These are phyloP conservation scores for Nesometra sesokonis DNA, from an alignment of 35 echinoderm and acorn worm species.

Conservation along the genomic window DNA sequence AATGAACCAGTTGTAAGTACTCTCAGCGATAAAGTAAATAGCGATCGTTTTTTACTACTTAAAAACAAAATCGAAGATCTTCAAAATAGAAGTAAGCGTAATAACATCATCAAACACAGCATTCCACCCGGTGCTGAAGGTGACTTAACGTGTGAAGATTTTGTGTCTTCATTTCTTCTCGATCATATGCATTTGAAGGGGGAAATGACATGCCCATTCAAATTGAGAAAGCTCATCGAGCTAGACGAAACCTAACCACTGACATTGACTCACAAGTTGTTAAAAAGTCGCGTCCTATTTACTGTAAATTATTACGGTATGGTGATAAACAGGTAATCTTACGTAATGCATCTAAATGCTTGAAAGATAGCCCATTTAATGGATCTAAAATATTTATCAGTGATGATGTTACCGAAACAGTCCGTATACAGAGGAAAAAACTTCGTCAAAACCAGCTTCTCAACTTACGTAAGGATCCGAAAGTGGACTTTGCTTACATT, in stretches of 20 bases:
- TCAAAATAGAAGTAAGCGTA: not conserved
- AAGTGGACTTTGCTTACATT: not conserved
- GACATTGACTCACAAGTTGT: not conserved
- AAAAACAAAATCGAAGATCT: conserved; percentile 6
- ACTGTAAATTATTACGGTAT: not conserved
- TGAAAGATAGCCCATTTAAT: not conserved
- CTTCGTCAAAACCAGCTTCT: not conserved
- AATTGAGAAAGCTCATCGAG: conserved; percentile 8
- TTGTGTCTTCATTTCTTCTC: not conserved
- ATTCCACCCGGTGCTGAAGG: not conserved
- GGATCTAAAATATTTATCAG: not conserved
- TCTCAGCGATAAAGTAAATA: not conserved
- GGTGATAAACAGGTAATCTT: not conserved
- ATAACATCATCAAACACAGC: conserved; percentile 4
- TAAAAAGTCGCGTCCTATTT: not conserved
- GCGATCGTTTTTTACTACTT: not conserved
- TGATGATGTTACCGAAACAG: not conserved
- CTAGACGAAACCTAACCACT: not conserved
- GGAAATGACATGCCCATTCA: not conserved
- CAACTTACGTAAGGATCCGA: not conserved
- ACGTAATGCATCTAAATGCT: not conserved
- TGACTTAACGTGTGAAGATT: not conserved
- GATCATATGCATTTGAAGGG: not conserved
- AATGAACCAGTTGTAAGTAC: not conserved
- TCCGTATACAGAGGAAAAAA: not conserved